A percentile compares a stretch with the other conserved stretches of the same genome.
Evolutionary conservation across 2,797 vertebrate genomes (phyloP).

Genomic region (Anguilla anguilla): DNA sequence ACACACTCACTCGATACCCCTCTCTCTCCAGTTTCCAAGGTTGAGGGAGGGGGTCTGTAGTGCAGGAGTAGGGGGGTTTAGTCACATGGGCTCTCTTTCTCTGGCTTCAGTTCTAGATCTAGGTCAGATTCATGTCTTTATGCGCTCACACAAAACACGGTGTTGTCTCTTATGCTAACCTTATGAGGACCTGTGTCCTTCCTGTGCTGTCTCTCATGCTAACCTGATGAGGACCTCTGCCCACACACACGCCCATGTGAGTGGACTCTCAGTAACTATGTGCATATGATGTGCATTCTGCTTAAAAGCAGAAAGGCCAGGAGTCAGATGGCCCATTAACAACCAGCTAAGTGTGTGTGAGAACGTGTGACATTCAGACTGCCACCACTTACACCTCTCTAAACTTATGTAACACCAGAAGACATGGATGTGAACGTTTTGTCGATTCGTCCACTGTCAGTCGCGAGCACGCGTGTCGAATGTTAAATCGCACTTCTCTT

Average conservation of each 20-base stretch:
- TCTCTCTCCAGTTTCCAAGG: background rate
- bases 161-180: background rate
- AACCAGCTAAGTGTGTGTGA: too few species aligned
- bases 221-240: background rate
- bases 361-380: too few species aligned
- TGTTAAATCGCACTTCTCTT: too few species aligned
- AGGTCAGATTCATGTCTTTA: background rate
- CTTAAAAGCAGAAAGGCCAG: background rate
- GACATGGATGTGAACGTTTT: too few species aligned
- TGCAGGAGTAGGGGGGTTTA: background rate
- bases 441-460: too few species aligned
- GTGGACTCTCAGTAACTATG: background rate
- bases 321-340: too few species aligned
- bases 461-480: too few species aligned
- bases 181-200: background rate
- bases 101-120: background rate
- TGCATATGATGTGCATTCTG: background rate
- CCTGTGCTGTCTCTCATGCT: background rate
- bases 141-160: background rate
- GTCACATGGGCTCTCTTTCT: background rate
- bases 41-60: background rate
- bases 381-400: too few species aligned
- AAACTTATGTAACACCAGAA: too few species aligned
- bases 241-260: background rate
- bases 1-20: background rate